Percentiles rank a stretch among this genome's conserved stretches.
Conservation (phyloP, 2,113 vertebrate genomes). For the Oryctolagus cuniculus region DNA sequence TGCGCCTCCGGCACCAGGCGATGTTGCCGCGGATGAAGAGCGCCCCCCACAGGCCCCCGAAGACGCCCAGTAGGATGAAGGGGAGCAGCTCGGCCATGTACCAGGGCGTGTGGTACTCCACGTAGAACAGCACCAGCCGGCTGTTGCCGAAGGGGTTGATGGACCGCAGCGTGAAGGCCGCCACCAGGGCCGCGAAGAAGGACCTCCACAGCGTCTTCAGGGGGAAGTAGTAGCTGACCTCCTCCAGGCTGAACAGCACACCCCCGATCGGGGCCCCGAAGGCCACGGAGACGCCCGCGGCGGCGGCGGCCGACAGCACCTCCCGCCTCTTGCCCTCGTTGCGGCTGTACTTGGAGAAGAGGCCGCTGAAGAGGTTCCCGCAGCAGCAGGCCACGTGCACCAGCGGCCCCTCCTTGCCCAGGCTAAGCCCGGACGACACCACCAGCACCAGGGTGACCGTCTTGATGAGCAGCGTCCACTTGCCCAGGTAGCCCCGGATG, state of each 20-base stretch:
- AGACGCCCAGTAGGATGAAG: conserved; percentile 97
- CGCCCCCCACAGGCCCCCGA: conserved; percentile 97
- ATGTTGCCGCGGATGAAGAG: conserved; percentile 98
- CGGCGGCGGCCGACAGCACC: conserved; percentile 96
- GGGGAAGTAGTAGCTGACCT: conserved; percentile 99
- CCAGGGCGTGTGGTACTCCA: conserved; percentile 99
- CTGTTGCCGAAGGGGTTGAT: conserved; percentile 94
- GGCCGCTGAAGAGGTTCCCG: conserved; percentile 97
- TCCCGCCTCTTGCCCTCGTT: conserved; percentile 98
- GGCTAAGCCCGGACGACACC: conserved; percentile 97
- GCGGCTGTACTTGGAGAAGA: conserved; percentile 99
- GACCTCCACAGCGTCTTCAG: conserved; percentile 99
- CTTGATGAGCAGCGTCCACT: conserved; percentile 99
- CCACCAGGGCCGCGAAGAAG: conserved; percentile 97
- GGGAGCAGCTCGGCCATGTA: conserved; percentile 99
- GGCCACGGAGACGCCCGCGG: conserved; percentile 97
- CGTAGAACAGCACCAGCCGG: conserved; percentile 94
- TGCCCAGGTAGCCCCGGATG: conserved; percentile 98
- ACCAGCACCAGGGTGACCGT: conserved; percentile 98
- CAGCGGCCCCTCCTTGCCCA: conserved; percentile 95
- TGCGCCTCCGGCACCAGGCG: conserved; percentile 96
- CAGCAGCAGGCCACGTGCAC: conserved; percentile 92
- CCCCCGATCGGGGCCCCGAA: conserved; percentile 98
- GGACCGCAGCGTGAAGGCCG: conserved; percentile 97
- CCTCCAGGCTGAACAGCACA: conserved; percentile 97